Conservation (phyloP, 2,888 invertebrate species). For the Anarsia innoxiella region DNA sequence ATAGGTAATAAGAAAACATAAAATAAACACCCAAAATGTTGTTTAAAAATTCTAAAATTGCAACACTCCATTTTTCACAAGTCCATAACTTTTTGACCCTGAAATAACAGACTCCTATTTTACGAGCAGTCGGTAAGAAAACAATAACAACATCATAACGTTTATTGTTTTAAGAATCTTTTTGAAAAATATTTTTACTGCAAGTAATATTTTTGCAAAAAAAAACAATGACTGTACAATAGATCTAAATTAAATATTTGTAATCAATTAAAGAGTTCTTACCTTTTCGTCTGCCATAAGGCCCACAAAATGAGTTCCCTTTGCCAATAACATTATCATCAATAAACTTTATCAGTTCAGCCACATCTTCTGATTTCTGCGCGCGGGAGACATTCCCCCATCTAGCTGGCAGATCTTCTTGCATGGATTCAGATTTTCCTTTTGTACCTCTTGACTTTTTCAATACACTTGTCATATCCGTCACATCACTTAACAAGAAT, state of each 20-base stretch:
- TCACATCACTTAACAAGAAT: conserved; percentile 50
- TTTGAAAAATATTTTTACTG: no score
- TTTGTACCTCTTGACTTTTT: conserved; percentile 67
- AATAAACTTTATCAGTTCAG: conserved; percentile 84
- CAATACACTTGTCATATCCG: conserved; percentile 67
- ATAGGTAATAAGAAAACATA: no score
- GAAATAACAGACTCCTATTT: no score
- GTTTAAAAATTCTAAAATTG: no score
- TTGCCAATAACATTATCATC: conserved; percentile 88
- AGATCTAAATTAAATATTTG: neutral
- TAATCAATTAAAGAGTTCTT: neutral
- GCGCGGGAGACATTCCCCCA: conserved; percentile 53
- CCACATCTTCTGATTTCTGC: conserved; percentile 78
- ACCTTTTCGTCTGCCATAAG: conserved; percentile 88
- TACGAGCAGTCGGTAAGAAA: no score
- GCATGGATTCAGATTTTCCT: conserved; percentile 72
- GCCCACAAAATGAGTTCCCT: conserved; percentile 86
- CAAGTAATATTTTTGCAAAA: no score
- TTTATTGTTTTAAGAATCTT: no score
- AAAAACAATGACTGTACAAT: no score
- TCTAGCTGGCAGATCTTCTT: conserved; percentile 64
- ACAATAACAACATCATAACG: no score
- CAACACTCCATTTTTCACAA: no score
- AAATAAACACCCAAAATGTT: no score
- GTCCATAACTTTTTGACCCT: no score